Conservation (phyloP, 1,140 invertebrate genomes). For the Calephelis virginiensis region DNA sequence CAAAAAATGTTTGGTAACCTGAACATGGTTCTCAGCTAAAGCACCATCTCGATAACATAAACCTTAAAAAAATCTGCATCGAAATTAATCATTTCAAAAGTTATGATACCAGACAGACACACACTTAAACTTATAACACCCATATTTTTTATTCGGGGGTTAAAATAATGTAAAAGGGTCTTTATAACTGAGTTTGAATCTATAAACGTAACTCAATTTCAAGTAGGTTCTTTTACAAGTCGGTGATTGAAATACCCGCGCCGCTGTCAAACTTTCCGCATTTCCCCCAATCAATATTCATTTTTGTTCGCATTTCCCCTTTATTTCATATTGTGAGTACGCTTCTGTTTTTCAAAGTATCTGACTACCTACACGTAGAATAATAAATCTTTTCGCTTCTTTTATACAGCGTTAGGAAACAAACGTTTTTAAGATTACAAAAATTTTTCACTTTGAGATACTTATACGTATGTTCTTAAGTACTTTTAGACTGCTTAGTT, state of each 20-base stretch:
- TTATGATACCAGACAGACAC: no score
- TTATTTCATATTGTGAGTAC: conserved; percentile 12
- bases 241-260: conserved; percentile 21
- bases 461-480: no score
- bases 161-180: not conserved
- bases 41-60: no score
- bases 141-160: not conserved
- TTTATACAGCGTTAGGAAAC: no score
- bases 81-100: no score
- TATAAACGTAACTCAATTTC: conserved; percentile 10
- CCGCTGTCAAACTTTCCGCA: conserved; percentile 20
- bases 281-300: conserved; percentile 23
- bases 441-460: no score
- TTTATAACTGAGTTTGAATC: conserved; percentile 5
- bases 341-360: not conserved
- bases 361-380: not conserved
- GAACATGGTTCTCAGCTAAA: no score
- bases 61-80: no score
- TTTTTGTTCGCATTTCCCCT: conserved; percentile 16
- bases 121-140: no score
- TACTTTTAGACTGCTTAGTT: no score
- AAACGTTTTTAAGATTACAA: no score
- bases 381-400: not conserved
- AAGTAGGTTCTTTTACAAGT: conserved; percentile 19
- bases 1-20: no score